phyloP scores from a whole-genome alignment of 2,888 invertebrate species.

The Podotricha telesiphe region DNA sequence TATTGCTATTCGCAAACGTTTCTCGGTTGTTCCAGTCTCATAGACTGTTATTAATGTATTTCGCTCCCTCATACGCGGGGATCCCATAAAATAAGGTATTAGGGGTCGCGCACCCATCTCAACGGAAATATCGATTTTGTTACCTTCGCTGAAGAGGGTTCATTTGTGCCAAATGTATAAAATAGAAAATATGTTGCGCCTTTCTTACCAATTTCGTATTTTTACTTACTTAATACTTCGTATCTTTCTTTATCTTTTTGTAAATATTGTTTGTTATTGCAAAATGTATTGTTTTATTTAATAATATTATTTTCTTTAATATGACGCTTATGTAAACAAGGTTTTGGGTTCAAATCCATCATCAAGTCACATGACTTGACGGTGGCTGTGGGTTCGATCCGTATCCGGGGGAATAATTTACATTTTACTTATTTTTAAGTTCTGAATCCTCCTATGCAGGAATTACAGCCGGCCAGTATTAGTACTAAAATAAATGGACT shows the following conservation, averaged over 20 bases:
- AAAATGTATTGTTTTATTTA: not conserved
- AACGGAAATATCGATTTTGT: constrained; percentile 41
- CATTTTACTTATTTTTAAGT: too few relatives aligned
- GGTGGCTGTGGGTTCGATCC: too few relatives aligned
- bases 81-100: constrained; percentile 43
- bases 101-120: constrained; percentile 41
- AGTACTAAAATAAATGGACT: too few relatives aligned
- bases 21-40: constrained; percentile 38
- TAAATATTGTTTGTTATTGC: constrained; percentile 2
- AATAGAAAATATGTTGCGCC: constrained; percentile 30
- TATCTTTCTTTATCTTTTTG: not conserved
- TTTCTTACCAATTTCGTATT: constrained; percentile 21
- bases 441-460: too few relatives aligned
- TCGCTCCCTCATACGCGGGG: constrained; percentile 47
- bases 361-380: not conserved
- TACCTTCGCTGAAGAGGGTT: constrained; percentile 40
- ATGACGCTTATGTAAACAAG: too few relatives aligned
- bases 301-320: not conserved
- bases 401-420: too few relatives aligned
- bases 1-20: constrained; percentile 23
- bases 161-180: constrained; percentile 36
- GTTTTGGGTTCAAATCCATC: not conserved
- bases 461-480: too few relatives aligned
- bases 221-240: constrained; percentile 12
- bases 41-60: constrained; percentile 69